Base-by-base conservation (phyloP, 2,113 vertebrate species). In the Actenoides hombroni region DNA sequence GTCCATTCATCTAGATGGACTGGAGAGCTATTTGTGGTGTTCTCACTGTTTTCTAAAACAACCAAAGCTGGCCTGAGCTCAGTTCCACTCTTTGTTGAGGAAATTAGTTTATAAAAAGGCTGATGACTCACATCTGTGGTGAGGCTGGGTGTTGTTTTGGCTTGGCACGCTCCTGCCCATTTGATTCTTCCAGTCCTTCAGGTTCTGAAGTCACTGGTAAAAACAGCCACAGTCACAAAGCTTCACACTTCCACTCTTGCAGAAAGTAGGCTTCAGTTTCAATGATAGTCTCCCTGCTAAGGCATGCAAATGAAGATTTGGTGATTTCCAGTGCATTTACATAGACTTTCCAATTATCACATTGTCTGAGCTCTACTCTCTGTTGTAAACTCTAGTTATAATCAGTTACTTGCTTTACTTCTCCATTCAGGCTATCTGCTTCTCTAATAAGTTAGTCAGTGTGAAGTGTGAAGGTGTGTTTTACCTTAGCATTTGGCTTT, bases 31-130 rank as follows among this genome's bases (percentile, higher is more conserved):
- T 35, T 71, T 7, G 19, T 60, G 28, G 64, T 40, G 20, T 11
- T 48, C 31, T 90, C 23, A 2, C 25, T 77, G 53, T 75, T 70
- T 86, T 74, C 63, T 90, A 78, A 93, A 81, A 25, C 46, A 86
- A 70, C 35, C 7, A 44, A 81, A 88, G n/a, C 25, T 91, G 91
- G 83, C 83, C 83, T 67, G 42, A 90, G 60, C 61, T 86, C 69
- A 91, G 59, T 59, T 81, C 46, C 19, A 42, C n/a, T 64, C 49
- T 90, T 82, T 56, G 51, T 28, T 25, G 26, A 78, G 93, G 77
- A 95, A 95, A 95, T 91, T 56, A 89, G 25, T 82, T 91, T 79
- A 87, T 92, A 84, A 95, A 90, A 76, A 87, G 53, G 39, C 69
- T 39, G 24, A 40, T 96, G 91, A 97, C 4, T 94, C 91, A 94